Percentiles rank a stretch among this genome's conserved stretches.
Evolutionary conservation across 2,113 vertebrate genomes (phyloP).

Genomic region (Cavia porcellus): DNA sequence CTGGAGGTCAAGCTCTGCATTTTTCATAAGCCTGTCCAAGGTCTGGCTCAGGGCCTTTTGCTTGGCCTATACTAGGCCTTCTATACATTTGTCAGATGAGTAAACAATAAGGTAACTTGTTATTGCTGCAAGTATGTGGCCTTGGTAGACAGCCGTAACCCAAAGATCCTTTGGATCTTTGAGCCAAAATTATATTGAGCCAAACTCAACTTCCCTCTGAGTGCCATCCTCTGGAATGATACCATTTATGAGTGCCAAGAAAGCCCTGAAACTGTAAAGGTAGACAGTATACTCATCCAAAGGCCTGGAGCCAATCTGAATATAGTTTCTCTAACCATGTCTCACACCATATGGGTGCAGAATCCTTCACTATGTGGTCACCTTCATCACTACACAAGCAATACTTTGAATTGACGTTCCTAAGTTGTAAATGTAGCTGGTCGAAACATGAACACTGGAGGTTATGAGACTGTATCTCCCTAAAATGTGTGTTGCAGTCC

Average conservation of each 20-base stretch:
- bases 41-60: neutral
- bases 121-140: neutral
- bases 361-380: neutral
- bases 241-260: neutral
- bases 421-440: neutral
- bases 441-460: neutral
- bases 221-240: neutral
- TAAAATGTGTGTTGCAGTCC: neutral
- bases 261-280: neutral
- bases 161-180: constrained; percentile 39
- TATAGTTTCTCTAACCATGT: neutral
- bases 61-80: neutral
- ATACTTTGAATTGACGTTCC: neutral
- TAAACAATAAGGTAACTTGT: neutral
- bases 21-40: neutral
- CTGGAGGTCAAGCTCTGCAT: neutral
- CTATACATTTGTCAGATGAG: neutral
- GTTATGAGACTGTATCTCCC: neutral
- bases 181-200: constrained; percentile 29
- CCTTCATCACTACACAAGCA: neutral
- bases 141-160: neutral
- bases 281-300: neutral
- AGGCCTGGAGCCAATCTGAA: neutral
- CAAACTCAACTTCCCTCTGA: constrained; percentile 39
- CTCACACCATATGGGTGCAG: neutral